Evolutionary conservation across 2,797 vertebrate genomes (phyloP).

Genomic region (Myotis findleyi): DNA sequence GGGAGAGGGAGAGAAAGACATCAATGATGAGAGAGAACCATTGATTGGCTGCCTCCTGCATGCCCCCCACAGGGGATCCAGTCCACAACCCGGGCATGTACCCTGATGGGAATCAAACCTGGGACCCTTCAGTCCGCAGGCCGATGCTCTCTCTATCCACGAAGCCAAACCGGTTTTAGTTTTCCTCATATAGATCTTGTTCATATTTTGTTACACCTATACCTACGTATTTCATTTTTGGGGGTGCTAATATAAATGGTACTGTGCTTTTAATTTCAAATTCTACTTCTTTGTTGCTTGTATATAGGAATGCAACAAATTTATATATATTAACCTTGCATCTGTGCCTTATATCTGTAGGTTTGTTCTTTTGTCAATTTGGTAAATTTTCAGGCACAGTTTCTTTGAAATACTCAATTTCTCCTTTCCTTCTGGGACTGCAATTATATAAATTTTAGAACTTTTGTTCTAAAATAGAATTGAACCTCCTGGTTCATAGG

Average conservation of each 20-base stretch:
- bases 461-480: neutral
- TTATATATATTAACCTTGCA: neutral
- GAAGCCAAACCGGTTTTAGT: too few species aligned
- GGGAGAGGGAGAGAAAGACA: too few species aligned
- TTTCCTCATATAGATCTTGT: neutral
- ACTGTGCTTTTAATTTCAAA: neutral
- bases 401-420: conserved; percentile 33
- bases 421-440: neutral
- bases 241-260: neutral
- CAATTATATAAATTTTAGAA: neutral
- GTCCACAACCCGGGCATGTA: too few species aligned
- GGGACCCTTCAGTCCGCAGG: too few species aligned
- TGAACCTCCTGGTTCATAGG: too few species aligned
- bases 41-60: too few species aligned
- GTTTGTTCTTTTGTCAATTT: conserved; percentile 15
- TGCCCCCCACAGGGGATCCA: too few species aligned
- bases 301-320: neutral
- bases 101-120: too few species aligned
- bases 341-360: neutral
- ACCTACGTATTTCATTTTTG: neutral
- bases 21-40: too few species aligned
- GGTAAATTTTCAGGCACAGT: neutral
- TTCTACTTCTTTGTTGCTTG: neutral
- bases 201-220: neutral
- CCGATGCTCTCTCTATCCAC: too few species aligned